Conservation (phyloP, 2,113 vertebrate species). For the Microcebus murinus region DNA sequence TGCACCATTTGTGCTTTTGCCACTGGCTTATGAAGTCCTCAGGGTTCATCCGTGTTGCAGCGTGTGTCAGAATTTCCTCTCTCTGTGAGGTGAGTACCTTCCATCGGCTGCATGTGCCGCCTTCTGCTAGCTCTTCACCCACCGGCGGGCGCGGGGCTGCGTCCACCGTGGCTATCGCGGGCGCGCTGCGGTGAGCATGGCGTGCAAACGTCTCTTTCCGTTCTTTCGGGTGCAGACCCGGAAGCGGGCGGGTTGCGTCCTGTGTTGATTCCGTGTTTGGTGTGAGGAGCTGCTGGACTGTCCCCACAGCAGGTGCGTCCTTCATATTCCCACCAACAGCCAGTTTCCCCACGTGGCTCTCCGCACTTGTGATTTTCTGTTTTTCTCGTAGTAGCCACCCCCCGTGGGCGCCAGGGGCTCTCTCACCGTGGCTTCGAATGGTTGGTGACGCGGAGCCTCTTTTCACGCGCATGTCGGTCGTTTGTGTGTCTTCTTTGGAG, state of each 20-base stretch:
- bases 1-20: fast-evolving
- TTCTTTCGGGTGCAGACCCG: background rate
- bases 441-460: fast-evolving
- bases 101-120: fast-evolving
- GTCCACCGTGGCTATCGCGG: background rate
- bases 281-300: background rate
- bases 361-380: background rate
- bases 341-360: fast-evolving
- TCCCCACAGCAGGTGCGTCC: background rate
- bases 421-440: background rate
- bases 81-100: background rate
- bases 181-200: fast-evolving
- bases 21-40: background rate
- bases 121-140: background rate
- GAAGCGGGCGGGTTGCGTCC: background rate
- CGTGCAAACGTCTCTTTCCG: fast-evolving
- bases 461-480: background rate
- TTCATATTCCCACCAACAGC: background rate
- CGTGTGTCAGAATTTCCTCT: background rate
- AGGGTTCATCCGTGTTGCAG: fast-evolving
- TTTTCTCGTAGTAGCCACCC: background rate
- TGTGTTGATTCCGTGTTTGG: fast-evolving
- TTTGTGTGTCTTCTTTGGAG: background rate
- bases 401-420: background rate
- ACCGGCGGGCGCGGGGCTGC: fast-evolving